Evolutionary conservation across 1,140 invertebrate species (phyloP).

Genomic region (Solenopsis invicta): DNA sequence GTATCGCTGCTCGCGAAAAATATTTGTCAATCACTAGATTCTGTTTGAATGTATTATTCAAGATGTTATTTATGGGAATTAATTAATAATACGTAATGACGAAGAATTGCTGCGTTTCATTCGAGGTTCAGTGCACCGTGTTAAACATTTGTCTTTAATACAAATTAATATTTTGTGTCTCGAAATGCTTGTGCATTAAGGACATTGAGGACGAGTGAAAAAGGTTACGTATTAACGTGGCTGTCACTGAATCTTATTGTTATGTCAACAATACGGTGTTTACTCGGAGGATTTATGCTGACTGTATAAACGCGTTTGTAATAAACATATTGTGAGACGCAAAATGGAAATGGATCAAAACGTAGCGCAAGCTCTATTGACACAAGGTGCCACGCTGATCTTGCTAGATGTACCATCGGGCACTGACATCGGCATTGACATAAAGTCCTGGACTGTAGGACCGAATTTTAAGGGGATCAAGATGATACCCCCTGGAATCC

Average conservation of each 20-base stretch:
- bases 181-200: too few species aligned
- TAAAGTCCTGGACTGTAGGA: conserved; percentile 97
- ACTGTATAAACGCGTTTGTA: neutral
- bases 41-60: too few species aligned
- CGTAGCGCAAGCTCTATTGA: conserved; percentile 92
- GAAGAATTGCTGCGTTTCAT: too few species aligned
- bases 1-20: neutral
- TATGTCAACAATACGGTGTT: neutral
- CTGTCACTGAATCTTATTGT: neutral
- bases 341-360: conserved; percentile 91
- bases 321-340: neutral
- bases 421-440: conserved; percentile 98
- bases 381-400: conserved; percentile 94
- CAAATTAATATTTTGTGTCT: too few species aligned
- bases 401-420: conserved; percentile 94
- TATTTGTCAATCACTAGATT: neutral
- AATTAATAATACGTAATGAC: too few species aligned
- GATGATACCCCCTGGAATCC: conserved; percentile 99
- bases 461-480: conserved; percentile 98
- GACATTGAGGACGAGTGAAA: too few species aligned
- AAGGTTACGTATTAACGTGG: neutral
- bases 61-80: too few species aligned
- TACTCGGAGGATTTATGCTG: neutral
- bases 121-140: too few species aligned
- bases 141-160: too few species aligned